Evolutionary conservation across 2,797 vertebrate genomes (phyloP), one percentile per base, ranked within the genome.

Genomic region (Scleropages formosus): DNA sequence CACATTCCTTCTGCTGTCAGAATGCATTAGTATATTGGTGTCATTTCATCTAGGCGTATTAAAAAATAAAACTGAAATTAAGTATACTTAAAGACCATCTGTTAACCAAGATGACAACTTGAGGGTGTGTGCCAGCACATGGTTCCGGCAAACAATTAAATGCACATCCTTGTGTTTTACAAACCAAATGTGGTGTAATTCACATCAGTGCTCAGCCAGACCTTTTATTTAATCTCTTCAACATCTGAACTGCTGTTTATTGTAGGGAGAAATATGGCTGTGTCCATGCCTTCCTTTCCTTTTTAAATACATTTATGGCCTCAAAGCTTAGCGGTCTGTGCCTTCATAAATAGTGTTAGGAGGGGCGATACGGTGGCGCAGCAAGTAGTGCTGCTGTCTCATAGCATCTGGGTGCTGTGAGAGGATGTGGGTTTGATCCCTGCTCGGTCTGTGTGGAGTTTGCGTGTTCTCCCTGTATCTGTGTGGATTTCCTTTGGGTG

Each of bases 1-100:
- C 60, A 63, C 39, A 60, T 27, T 73, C 13, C 59, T 68, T 26
- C 39, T 80, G 80, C 84, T 87, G 88, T 87, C 89, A 87, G 80
- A 39, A 75, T 78, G 75, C 70, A 85, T 89, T 85, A 79, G 77
- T 79, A 78, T 47, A 63, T 49, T 63, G 27, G 44, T 70, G 58
- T 46, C 12, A 58, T 73, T 77, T 77, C 60, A 60, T 72, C 76
- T 60, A 26, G 46, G 31, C 65, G 60, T 63, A 58, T 72, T 77
- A 44, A 59, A 46, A 56, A 67, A 67, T 51, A 24, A 8, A 15
- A 67, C 78, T 78, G 70, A 80, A 85, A 78, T 77, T 0, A 67
- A 79, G 61, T 59, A 74, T 76, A 65, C 53, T 77, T 75, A 1
- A 9, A 80, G 81, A 60, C 61, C 58, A 47, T 27, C 0, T 51